Evolutionary conservation across 2,797 vertebrate species (phyloP), one percentile per base, ranked within the genome.

Genomic region (Ptychobarbus kaznakovi): DNA sequence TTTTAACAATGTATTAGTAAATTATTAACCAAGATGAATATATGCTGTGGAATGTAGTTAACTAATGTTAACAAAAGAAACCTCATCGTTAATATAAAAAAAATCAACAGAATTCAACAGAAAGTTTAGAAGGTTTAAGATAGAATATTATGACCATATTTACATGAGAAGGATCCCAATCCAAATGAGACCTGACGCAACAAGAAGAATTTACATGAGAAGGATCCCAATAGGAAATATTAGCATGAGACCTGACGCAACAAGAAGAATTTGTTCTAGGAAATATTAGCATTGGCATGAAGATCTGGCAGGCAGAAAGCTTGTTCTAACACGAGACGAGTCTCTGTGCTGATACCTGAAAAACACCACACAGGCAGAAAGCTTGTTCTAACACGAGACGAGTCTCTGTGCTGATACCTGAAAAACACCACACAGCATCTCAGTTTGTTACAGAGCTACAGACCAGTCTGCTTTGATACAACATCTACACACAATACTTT

Each of bases 341-440:
- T 94, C 42, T 95, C 94, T 68, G 86, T 11, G 22, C 83, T 94
- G 28, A 94, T 88, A 28, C 92, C 93, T 95, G 90, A 15, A 91
- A 88, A 88, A 90, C 58, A 76, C 9, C 7, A 18, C 0, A 49
- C 28, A 61, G n/a, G 81, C 95, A 95, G 75, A 95, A 87, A 22
- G 89, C 89, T 73, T 93, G 92, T 85, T 93, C 88, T 90, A 95
- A 65, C 85, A 93, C 87, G 22, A 88, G 90, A 63, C 91, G 93
- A 70, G 92, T 94, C 42, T 95, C 94, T 68, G 86, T 11, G 22
- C 83, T 94, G 28, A 94, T 88, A 28, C 92, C 93, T 95, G 90
- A 16, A 91, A 88, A 88, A 90, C 58, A 76, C 10, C 8, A 18
- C 0, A 49, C 28, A 63, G n/a, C 10, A 78, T 78, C 13, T 78